Evolutionary conservation across 2,113 vertebrate genomes (phyloP), one percentile per base, ranked within the genome.

Genomic region (Eretmochelys imbricata): DNA sequence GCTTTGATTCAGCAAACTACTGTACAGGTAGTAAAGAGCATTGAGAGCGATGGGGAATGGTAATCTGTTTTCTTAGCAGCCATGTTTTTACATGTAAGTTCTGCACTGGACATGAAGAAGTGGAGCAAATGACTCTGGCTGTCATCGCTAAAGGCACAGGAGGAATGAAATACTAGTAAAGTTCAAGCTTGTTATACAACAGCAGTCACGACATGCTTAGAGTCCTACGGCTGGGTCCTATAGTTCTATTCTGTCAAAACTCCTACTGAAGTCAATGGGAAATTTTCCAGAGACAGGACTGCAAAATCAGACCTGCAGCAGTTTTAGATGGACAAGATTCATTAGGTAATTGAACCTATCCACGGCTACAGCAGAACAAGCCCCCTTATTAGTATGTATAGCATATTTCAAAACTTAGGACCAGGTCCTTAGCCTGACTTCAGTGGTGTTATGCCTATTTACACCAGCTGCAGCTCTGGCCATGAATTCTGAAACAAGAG

Each of bases 51-150:
- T 6, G 10, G 19, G 42, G 38, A 75, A 75, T 42, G 72, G 42
- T 46, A 5, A 14, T 48, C 83, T 84, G 54, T 80, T 31, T 42
- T 31, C 9, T 82, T 57, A 82, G 65, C 49, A 54, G 49, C 25
- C 59, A 76, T 50, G 55, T 93, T 20, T 10, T 57, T 91, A 87
- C 48, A 76, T 65, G 57, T 16, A 86, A 65, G 25, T 35, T 84
- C 91, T 0, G 0, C 11, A 27, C 53, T 55, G 5, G 14, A 38
- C 25, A 14, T n/a, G 55, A 87, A 62, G 62, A 51, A 65, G 65
- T 87, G 53, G 42, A 80, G 16, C 12, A 10, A 2, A 6, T 38
- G 19, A 1, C 86, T 93, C 54, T 87, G 38, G 3, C 11, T 11
- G 24, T 89, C 35, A 1, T 3, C 83, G 65, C 16, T 51, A 75